Evolutionary conservation across 2,113 vertebrate species (phyloP).

Genomic region (Aepyceros melampus): DNA sequence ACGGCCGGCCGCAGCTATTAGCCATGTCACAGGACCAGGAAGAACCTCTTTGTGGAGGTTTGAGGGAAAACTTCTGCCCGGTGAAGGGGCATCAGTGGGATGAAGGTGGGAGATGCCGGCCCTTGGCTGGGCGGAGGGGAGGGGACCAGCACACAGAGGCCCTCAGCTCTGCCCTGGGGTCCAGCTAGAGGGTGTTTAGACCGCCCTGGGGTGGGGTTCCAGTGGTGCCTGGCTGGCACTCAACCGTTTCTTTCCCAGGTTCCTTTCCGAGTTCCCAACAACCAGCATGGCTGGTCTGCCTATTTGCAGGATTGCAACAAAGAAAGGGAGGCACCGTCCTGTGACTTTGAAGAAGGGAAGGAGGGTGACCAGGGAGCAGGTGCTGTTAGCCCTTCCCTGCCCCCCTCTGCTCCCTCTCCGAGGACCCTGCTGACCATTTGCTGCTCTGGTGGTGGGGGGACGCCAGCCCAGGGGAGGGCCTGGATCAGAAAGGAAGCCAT

Average conservation of each 20-base stretch:
- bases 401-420: neutral
- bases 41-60: neutral
- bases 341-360: conserved; percentile 19
- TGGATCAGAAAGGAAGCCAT: conserved; percentile 4
- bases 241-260: neutral
- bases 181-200: neutral
- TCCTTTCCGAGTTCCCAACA: neutral
- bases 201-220: neutral
- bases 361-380: neutral
- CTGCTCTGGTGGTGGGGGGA: neutral
- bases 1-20: fast-evolving
- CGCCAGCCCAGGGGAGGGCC: neutral
- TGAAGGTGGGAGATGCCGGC: neutral
- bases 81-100: neutral
- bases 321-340: neutral
- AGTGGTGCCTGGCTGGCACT: neutral
- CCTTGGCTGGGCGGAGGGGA: no score
- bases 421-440: neutral
- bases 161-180: neutral
- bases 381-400: neutral
- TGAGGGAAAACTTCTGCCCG: neutral
- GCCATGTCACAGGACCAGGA: fast-evolving
- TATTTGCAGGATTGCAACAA: no score
- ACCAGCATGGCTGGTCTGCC: fast-evolving
- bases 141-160: neutral